Evolutionary conservation across 2,113 vertebrate genomes (phyloP).

Genomic region (Mustela lutreola): DNA sequence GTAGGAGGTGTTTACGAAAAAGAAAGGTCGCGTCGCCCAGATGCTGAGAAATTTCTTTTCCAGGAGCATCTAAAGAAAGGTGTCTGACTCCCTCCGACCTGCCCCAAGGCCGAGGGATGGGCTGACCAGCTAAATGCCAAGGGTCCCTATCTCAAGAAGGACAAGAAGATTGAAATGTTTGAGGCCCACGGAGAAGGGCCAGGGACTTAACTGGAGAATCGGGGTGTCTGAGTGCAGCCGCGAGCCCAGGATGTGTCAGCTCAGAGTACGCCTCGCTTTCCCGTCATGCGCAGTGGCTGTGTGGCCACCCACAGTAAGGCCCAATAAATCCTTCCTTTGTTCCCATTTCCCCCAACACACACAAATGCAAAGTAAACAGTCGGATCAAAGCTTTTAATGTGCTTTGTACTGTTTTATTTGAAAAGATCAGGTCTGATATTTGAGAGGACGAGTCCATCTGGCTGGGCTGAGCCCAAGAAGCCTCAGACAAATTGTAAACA

Average conservation of each 20-base stretch:
- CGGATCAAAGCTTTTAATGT: slow-evolving; percentile 82
- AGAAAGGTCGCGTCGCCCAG: neutral
- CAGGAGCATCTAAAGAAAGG: neutral
- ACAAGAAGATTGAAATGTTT: neutral
- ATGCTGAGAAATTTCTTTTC: neutral
- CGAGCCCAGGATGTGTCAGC: neutral
- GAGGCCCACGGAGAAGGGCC: neutral
- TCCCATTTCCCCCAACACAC: slow-evolving; percentile 76
- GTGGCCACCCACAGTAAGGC: slow-evolving; percentile 78
- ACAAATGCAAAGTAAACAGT: slow-evolving; percentile 82
- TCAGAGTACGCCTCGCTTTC: neutral
- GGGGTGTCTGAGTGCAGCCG: neutral
- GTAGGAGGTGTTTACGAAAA: neutral
- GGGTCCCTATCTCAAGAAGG: neutral
- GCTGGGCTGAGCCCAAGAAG: slow-evolving; percentile 74
- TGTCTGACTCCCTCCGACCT: neutral
- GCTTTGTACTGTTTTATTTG: slow-evolving; percentile 83
- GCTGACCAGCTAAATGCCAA: neutral
- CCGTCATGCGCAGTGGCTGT: neutral
- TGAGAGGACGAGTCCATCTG: slow-evolving; percentile 81
- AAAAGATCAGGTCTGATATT: slow-evolving; percentile 84
- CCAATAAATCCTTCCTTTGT: slow-evolving; percentile 82
- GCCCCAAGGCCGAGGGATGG: neutral
- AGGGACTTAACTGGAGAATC: neutral
- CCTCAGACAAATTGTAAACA: slow-evolving; percentile 80